Base-by-base conservation (phyloP, 2,797 vertebrate species). In the Sebastiscus tertius region DNA sequence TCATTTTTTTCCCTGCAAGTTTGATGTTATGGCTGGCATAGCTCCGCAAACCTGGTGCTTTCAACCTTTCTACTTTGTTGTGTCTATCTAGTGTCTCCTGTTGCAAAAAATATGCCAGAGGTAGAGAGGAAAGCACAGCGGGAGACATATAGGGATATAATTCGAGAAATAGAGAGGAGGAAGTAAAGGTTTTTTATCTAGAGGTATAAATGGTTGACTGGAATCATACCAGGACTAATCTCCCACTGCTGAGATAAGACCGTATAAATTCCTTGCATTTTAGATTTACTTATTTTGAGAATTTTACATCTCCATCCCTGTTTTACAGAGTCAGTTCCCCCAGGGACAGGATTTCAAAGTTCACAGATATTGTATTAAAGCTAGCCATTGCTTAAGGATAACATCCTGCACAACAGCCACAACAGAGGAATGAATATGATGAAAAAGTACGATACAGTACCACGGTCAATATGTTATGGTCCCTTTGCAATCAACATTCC, bases 311-410 rank as follows among this genome's bases (percentile, higher is more conserved):
- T 79, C 31, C 64, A 20, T 71, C 26, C 39, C 20, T 55, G 33
- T 75, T 80, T 81, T 63, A 75, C 46, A 81, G 39, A 66, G 29
- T 58, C 1, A 0, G n/a, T 67, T 81, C 68, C 73, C 81, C 82
- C 58, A 9, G 72, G 67, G 70, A 71, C 67, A 80, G 55, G 42
- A 87, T 88, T 86, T 90, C 83, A 89, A 76, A 80, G 70, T 87
- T 77, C 78, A 80, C 11, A 90, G 74, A 80, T 52, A 69, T 24
- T 56, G 60, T 76, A 76, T 81, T 67, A 80, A 71, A 83, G 65
- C 46, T n/a, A 29, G 22, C n/a, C n/a, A 46, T 86, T 80, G 74
- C 65, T 79, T 56, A 55, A 49, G 54, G n/a, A 84, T 59, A 84
- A 81, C 11, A 81, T 29, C 24, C 33, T 61, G 39, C 39, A 83